Conservation (phyloP, 2,797 vertebrate species). For the Geotria australis region DNA sequence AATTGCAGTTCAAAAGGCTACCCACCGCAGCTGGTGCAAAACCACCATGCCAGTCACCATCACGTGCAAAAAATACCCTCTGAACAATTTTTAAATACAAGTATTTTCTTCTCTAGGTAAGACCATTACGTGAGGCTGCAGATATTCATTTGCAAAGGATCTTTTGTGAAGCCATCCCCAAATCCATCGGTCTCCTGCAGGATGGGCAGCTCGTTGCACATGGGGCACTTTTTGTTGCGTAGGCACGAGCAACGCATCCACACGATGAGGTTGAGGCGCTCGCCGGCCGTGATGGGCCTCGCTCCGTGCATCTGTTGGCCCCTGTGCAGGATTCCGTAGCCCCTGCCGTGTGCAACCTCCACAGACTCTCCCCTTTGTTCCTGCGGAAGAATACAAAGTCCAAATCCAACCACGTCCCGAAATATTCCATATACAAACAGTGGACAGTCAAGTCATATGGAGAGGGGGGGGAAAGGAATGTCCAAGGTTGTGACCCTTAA, state of each 20-base stretch:
- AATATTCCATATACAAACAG: too few relatives aligned
- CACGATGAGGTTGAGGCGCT: constrained; percentile 70
- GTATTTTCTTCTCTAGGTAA: background rate
- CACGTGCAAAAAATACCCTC: too few relatives aligned
- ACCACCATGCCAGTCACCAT: too few relatives aligned
- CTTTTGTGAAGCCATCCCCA: constrained; percentile 47
- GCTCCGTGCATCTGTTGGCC: constrained; percentile 79
- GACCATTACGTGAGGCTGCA: constrained; percentile 10
- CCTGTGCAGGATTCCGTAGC: constrained; percentile 41
- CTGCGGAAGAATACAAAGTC: too few relatives aligned
- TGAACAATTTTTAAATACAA: too few relatives aligned
- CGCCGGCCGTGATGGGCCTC: constrained; percentile 34
- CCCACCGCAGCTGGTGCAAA: too few relatives aligned
- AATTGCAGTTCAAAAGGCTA: too few relatives aligned
- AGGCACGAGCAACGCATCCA: constrained; percentile 55
- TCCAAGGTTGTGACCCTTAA: too few relatives aligned
- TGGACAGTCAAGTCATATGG: too few relatives aligned
- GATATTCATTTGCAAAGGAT: constrained; percentile 3
- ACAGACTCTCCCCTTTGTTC: constrained; percentile 11
- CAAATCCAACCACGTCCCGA: too few relatives aligned
- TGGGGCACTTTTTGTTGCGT: constrained; percentile 55
- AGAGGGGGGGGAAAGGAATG: too few relatives aligned
- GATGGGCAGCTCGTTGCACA: constrained; percentile 33
- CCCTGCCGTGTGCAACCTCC: constrained; percentile 29
- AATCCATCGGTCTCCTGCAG: constrained; percentile 32